Evolutionary conservation across 2,888 invertebrate genomes (phyloP), one percentile per base, ranked within the genome.

Genomic region (Pogonocherus hispidulus): DNA sequence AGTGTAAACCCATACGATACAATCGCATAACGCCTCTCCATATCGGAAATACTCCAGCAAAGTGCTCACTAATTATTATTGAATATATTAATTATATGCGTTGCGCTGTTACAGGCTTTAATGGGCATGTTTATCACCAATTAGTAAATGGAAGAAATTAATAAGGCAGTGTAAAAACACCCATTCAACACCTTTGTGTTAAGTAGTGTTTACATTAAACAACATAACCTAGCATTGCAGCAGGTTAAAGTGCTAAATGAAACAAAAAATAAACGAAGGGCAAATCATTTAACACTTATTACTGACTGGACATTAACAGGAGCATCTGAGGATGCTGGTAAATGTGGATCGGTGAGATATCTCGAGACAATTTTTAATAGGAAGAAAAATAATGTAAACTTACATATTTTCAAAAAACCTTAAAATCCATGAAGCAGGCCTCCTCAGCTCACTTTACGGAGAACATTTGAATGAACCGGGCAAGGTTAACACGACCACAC

Each of bases 201-300:
- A 73, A 71, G 47, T 49, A 14, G 47, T 66, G 54, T 47, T 64
- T 59, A 66, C 66, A 44, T 59, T 37, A 9, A 20, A 47, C 69
- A 73, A 73, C 68, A 62, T 73, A 71, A 74, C 75, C 63, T 71
- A 73, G 69, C 66, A 70, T 49, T 63, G 49, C 63, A 32, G 44
- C 32, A 56, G 41, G 52, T 63, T 52, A 56, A 64, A 59, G 76
- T 76, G 78, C 69, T 78, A 76, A 77, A 69, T 64, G 67, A 57
- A 65, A 70, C 54, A 71, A 73, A 78, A 78, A 75, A 71, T 57
- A 71, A 69, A 57, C 59, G 80, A 83, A 83, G 81, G 83, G 80
- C 82, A 81, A 81, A 80, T 80, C 79, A 81, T 81, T 83, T 83
- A 80, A 79, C 83, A 80, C 79, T 75, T n/a, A 41, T 41, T 66